These are phyloP conservation scores for Rostratula benghalensis DNA, from an alignment of 2,113 vertebrate genomes.

Conservation along the genomic window DNA sequence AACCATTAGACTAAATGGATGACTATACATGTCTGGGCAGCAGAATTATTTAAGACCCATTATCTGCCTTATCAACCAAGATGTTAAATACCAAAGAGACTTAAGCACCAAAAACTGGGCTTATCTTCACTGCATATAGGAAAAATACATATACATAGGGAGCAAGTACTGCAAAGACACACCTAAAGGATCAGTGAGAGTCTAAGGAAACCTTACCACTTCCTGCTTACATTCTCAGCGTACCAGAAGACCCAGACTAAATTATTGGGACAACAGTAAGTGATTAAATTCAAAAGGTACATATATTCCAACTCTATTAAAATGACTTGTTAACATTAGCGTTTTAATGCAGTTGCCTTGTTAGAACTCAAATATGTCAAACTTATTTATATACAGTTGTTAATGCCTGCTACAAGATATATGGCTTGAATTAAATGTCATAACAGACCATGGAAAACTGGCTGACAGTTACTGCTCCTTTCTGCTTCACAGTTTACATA, in stretches of 20 bases:
- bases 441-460: neutral
- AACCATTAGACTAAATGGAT: neutral
- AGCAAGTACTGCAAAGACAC: neutral
- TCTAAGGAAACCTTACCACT: neutral
- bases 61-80: neutral
- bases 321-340: neutral
- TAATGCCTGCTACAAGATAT: neutral
- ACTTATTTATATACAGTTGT: neutral
- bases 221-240: neutral
- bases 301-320: neutral
- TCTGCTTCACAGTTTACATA: neutral
- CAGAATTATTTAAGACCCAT: neutral
- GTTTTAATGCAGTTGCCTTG: slow-evolving; percentile 24
- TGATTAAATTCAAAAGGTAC: neutral
- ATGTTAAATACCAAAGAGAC: neutral
- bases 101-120: neutral
- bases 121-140: neutral
- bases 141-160: neutral
- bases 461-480: neutral
- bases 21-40: neutral
- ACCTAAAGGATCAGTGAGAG: neutral
- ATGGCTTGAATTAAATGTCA: neutral
- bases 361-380: slow-evolving; percentile 1
- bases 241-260: neutral
- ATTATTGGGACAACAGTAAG: neutral